These are phyloP conservation scores for Campylomormyrus numenius DNA, from an alignment of 2,113 vertebrate genomes.

Conservation along the genomic window DNA sequence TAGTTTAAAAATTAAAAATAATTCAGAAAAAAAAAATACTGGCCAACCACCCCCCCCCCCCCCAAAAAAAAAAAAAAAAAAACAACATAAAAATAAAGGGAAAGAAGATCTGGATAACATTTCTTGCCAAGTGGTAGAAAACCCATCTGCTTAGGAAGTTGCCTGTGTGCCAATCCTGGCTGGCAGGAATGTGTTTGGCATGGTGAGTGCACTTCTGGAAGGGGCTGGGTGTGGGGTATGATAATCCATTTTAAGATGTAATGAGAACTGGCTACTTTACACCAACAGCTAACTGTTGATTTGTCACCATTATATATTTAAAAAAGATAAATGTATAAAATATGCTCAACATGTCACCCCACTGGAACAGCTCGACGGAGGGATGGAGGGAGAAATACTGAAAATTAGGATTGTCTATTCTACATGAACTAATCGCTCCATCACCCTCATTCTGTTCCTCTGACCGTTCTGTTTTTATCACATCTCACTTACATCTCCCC, in stretches of 20 bases:
- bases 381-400: not conserved
- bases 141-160: not conserved
- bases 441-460: not conserved
- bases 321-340: conserved; percentile 2
- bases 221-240: too few relatives aligned
- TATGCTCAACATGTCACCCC: not conserved
- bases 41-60: not conserved
- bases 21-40: not conserved
- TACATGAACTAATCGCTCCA: not conserved
- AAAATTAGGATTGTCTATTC: not conserved
- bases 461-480: not conserved
- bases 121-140: not conserved
- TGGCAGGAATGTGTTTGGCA: not conserved
- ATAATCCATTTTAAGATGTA: not conserved
- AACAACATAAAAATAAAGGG: not conserved
- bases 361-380: not conserved
- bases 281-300: not conserved
- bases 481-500: not conserved
- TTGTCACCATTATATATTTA: not conserved
- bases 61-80: not conserved
- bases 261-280: not conserved
- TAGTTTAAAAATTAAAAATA: too few relatives aligned
- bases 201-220: not conserved
- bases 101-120: not conserved
- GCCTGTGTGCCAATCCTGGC: not conserved